Evolutionary conservation across 2,888 invertebrate species (phyloP).

Genomic region (Himalopsyche japonica): DNA sequence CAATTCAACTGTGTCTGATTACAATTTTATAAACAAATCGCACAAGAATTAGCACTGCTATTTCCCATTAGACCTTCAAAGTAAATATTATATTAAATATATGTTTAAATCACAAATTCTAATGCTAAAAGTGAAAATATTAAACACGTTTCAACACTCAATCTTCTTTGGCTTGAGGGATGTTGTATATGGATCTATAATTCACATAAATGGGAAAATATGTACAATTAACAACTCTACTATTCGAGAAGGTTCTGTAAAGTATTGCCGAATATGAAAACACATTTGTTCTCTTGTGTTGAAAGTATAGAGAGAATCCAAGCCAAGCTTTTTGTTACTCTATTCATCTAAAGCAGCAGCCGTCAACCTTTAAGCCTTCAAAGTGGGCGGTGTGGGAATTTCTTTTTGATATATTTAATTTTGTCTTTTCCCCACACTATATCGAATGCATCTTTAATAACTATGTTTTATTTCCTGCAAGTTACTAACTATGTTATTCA

Average conservation of each 20-base stretch:
- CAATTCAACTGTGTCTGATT: no score
- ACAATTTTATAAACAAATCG: no score
- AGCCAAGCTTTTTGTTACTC: neutral
- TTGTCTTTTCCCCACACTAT: neutral
- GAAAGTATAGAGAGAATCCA: neutral
- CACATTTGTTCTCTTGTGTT: neutral
- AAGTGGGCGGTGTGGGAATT: no score
- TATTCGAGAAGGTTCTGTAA: neutral
- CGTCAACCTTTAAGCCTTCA: neutral
- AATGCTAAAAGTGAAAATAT: neutral
- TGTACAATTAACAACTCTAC: neutral
- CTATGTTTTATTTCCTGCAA: no score
- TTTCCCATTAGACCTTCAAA: no score
- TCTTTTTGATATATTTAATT: neutral
- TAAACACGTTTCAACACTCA: neutral
- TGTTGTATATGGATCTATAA: neutral
- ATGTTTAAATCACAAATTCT: no score
- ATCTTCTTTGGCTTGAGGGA: neutral
- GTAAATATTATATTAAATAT: no score
- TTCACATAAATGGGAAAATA: neutral
- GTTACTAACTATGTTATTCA: no score
- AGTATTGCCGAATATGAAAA: neutral
- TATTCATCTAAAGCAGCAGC: neutral
- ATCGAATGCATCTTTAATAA: no score
- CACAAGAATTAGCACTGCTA: no score